Base-by-base conservation (phyloP, 92 coral and sea anemone genomes). In the Muricea muricata region DNA sequence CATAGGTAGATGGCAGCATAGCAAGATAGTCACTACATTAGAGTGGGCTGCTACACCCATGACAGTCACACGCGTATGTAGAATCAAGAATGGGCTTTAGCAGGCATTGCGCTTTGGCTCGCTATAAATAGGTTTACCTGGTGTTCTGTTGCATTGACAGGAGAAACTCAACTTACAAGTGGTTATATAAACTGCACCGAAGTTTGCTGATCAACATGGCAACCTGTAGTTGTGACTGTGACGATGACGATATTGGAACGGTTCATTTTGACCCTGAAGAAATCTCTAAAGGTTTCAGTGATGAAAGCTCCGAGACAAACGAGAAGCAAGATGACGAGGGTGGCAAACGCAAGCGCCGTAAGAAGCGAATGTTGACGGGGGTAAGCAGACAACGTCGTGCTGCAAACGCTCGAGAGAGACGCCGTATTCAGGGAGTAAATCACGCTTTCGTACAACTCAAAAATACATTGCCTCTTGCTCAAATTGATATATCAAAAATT, bases 331-430 rank as follows among this genome's bases (percentile, higher is more conserved):
- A 39, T 26, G 79, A 73, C 8, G 66, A 52, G n/a, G 15, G 37
- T 30, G 63, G 23, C 60, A 52, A 55, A 30, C 81, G 81, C 34
- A 93, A 93, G 46, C 86, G 99, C 73, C 94, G 98, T 47, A 87
- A 94, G 81, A 96, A 93, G 47, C 89, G 99, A 61, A 93, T 96
- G 99, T 85, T 96, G 63, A 96, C 99, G 14, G 99, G 99, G 30
- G 99, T 96, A 13, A 96, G 99, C 34, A 88, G 99, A 45, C 99
- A 96, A 56, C 91, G 99, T 15, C 88, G 99, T 15, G 99, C 99
- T 1, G 99, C 99, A 45, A 96, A 96, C 54, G 99, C 94, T 73
- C 97, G 99, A 26, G 99, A 96, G 54, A 83, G 99, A 42, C 79
- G 94, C 34, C 87, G 99, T 58, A 94, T 96, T 46, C 99, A 96